Percentiles rank a stretch among this genome's conserved stretches.
These are phyloP conservation scores for Anorthoa munda DNA, from an alignment of 2,888 invertebrate genomes.

Conservation along the genomic window DNA sequence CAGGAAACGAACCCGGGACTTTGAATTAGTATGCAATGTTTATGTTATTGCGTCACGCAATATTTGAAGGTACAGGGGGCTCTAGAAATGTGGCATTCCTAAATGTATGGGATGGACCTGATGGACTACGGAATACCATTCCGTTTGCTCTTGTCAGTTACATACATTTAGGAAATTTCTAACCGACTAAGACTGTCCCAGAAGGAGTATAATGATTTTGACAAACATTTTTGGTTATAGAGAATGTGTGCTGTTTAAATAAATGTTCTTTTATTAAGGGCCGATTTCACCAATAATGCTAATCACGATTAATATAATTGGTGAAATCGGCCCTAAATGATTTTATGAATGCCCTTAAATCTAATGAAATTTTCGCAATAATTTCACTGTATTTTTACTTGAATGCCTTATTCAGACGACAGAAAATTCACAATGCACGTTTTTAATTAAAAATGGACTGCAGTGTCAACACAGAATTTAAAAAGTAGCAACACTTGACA, in stretches of 20 bases:
- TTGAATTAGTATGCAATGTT: slow-evolving; percentile 71
- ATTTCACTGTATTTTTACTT: background rate
- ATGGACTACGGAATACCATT: too few relatives aligned
- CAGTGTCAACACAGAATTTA: background rate
- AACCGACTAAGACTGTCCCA: too few relatives aligned
- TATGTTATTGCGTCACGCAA: slow-evolving; percentile 67
- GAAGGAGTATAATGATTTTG: too few relatives aligned
- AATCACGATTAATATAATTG: too few relatives aligned
- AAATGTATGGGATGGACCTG: too few relatives aligned
- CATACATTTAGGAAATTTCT: too few relatives aligned
- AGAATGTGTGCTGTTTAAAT: too few relatives aligned
- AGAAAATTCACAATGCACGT: background rate
- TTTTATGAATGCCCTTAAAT: background rate
- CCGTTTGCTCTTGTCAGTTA: too few relatives aligned
- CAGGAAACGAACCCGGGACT: slow-evolving; percentile 66
- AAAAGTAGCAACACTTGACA: background rate
- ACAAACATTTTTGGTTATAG: too few relatives aligned
- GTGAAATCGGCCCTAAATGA: too few relatives aligned
- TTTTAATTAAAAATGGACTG: background rate
- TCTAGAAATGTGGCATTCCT: background rate
- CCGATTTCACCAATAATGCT: too few relatives aligned
- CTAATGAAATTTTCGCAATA: background rate
- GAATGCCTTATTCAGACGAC: background rate
- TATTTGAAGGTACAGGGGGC: slow-evolving; percentile 54
- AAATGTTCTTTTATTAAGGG: too few relatives aligned